Percentiles rank a stretch among this genome's conserved stretches.
phyloP scores from a whole-genome alignment of 35 echinoderm and acorn worm genomes.

The Strongylocentrotus purpuratus region DNA sequence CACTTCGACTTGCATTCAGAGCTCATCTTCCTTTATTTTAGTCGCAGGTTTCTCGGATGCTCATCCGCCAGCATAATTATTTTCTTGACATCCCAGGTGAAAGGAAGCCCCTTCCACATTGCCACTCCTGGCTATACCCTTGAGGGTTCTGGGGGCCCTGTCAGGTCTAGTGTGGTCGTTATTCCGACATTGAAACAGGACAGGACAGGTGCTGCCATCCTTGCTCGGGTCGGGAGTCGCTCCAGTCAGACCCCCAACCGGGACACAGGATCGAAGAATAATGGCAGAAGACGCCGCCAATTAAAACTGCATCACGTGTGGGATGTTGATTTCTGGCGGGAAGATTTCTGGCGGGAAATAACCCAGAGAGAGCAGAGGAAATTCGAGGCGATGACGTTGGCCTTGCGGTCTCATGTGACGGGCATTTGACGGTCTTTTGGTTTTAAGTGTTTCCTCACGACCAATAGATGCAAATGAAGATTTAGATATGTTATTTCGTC shows the following conservation, averaged over 20 bases:
- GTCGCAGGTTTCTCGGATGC: no score
- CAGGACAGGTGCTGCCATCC: conserved; percentile 31
- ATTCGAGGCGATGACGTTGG: not conserved
- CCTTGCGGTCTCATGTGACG: not conserved
- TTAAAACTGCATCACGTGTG: conserved; percentile 37
- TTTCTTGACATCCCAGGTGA: no score
- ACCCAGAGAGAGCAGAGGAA: not conserved
- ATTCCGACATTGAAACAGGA: not conserved
- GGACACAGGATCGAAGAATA: conserved; percentile 2
- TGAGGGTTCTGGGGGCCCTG: not conserved
- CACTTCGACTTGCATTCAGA: not conserved
- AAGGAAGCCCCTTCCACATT: not conserved
- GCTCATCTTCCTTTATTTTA: no score
- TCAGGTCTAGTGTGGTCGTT: not conserved
- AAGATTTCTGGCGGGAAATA: not conserved
- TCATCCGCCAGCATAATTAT: no score
- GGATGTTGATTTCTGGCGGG: not conserved
- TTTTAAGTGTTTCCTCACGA: not conserved
- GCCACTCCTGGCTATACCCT: not conserved
- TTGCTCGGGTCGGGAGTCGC: not conserved
- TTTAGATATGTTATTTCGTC: not conserved
- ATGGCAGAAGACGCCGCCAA: conserved; percentile 34
- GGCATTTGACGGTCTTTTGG: not conserved
- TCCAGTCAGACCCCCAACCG: not conserved
- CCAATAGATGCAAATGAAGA: not conserved